phyloP scores from a whole-genome alignment of 2,888 invertebrate genomes.

The Euzophera pinguis region DNA sequence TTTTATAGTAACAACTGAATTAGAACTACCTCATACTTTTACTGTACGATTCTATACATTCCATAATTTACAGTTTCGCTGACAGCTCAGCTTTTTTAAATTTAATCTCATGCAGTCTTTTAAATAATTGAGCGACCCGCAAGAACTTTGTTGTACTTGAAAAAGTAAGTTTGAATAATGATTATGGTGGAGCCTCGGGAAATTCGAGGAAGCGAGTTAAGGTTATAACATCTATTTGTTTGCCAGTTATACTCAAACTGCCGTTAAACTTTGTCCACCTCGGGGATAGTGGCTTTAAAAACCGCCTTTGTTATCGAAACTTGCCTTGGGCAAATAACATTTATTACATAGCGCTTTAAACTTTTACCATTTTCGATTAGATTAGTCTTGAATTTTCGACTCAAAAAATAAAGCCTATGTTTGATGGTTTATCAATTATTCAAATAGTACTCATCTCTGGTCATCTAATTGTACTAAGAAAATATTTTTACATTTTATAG shows the following conservation, averaged over 20 bases:
- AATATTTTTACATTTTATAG: too few relatives aligned
- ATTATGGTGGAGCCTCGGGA: conserved; percentile 52
- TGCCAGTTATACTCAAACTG: conserved; percentile 22
- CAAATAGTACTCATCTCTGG: too few relatives aligned
- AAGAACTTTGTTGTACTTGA: conserved; percentile 29
- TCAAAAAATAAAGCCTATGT: too few relatives aligned
- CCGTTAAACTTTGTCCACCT: conserved; percentile 28
- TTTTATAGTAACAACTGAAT: too few relatives aligned
- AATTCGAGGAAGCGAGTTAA: conserved; percentile 45
- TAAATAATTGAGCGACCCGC: conserved; percentile 42
- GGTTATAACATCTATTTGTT: conserved; percentile 19
- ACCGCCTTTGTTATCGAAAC: conserved; percentile 5
- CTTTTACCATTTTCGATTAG: too few relatives aligned
- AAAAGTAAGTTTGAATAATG: conserved; percentile 47
- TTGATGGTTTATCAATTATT: too few relatives aligned
- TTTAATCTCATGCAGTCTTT: conserved; percentile 49
- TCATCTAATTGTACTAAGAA: too few relatives aligned
- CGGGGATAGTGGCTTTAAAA: conserved; percentile 11
- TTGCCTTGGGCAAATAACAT: not conserved
- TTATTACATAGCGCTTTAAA: not conserved
- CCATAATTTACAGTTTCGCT: conserved; percentile 17
- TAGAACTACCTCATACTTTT: too few relatives aligned
- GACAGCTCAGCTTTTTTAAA: conserved; percentile 48
- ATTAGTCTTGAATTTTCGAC: too few relatives aligned
- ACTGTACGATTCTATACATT: not conserved